Percentiles rank a stretch among this genome's conserved stretches.
Conservation (phyloP, 2,888 invertebrate genomes). For the Phalangium opilio region DNA sequence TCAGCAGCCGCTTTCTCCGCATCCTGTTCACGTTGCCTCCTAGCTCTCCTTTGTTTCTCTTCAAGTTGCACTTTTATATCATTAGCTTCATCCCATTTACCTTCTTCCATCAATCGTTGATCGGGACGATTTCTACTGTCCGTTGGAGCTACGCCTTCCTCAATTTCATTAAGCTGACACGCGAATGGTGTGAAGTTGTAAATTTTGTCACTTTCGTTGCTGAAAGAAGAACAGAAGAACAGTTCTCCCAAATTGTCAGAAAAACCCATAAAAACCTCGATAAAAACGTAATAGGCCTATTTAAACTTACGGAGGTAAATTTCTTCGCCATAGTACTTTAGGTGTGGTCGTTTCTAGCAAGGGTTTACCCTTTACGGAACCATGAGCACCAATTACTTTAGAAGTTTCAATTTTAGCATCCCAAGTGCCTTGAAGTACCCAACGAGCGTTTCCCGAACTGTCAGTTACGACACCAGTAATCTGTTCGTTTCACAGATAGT, state of each 20-base stretch:
- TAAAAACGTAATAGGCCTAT: too few relatives aligned
- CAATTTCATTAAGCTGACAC: slow-evolving; percentile 32
- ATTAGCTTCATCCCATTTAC: slow-evolving; percentile 17
- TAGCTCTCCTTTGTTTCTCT: slow-evolving; percentile 31
- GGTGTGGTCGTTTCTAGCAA: slow-evolving; percentile 84
- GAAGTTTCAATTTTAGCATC: slow-evolving; percentile 89
- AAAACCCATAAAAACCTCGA: too few relatives aligned
- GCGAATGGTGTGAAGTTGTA: slow-evolving; percentile 32
- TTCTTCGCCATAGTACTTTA: slow-evolving; percentile 69
- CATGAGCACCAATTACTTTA: slow-evolving; percentile 50
- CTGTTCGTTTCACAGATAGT: too few relatives aligned
- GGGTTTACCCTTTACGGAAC: slow-evolving; percentile 50
- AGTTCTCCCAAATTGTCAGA: too few relatives aligned
- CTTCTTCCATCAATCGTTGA: slow-evolving; percentile 30
- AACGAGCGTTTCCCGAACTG: slow-evolving; percentile 40
- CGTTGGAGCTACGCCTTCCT: slow-evolving; percentile 31
- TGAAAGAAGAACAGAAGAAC: slow-evolving; percentile 9
- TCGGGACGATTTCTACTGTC: slow-evolving; percentile 31
- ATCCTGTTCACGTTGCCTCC: slow-evolving; percentile 26
- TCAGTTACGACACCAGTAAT: slow-evolving; percentile 52
- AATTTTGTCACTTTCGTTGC: slow-evolving; percentile 29
- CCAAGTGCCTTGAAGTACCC: slow-evolving; percentile 75
- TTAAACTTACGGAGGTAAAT: slow-evolving; percentile 51
- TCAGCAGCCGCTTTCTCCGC: background rate
- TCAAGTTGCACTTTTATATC: slow-evolving; percentile 29